phyloP scores from a whole-genome alignment of 2,797 vertebrate species.

The Scolopax bukidnonensis region DNA sequence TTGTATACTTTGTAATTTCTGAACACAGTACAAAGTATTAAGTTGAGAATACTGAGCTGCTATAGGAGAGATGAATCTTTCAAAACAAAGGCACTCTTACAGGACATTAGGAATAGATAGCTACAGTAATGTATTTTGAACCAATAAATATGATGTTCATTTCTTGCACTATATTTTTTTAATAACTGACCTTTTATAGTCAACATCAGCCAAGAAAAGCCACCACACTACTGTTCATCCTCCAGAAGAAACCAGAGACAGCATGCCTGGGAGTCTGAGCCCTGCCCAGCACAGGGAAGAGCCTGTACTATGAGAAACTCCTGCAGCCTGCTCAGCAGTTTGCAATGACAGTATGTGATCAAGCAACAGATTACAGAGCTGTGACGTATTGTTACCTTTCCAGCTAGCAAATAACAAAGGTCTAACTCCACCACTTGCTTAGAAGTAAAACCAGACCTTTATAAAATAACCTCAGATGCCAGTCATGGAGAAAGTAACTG shows the following conservation, averaged over 20 bases:
- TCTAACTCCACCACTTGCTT: not conserved
- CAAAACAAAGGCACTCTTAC: constrained; percentile 13
- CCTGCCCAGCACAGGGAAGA: not conserved
- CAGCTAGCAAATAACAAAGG: not conserved
- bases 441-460: not conserved
- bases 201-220: not conserved
- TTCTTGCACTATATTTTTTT: not conserved
- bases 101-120: constrained; percentile 28
- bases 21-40: constrained; percentile 42
- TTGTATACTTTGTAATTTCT: constrained; percentile 57
- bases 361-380: not conserved
- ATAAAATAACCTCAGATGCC: not conserved
- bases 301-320: not conserved
- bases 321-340: not conserved
- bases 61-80: constrained; percentile 27
- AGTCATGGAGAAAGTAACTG: not conserved
- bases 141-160: not conserved
- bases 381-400: accelerated
- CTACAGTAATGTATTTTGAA: constrained; percentile 7
- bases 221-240: not conserved
- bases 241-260: not conserved
- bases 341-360: accelerated
- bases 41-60: constrained; percentile 21
- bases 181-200: not conserved
- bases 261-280: not conserved